phyloP scores from a whole-genome alignment of 1,140 invertebrate genomes.

The Drosophila erecta region DNA sequence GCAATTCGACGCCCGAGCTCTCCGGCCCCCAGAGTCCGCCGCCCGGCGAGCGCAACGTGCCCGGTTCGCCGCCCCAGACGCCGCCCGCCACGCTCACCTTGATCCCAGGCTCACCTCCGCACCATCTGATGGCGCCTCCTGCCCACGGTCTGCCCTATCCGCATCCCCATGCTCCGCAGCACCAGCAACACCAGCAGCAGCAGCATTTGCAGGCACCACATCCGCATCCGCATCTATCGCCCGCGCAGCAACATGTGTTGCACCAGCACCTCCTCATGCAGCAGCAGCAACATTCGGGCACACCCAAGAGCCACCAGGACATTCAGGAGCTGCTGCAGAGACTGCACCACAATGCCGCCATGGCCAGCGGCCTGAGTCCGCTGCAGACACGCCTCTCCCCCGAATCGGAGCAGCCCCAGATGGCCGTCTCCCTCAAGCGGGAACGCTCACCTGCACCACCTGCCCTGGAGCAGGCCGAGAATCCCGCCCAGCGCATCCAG shows the following conservation, averaged over 20 bases:
- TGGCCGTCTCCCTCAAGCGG: constrained; percentile 64
- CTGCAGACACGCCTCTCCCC: constrained; percentile 76
- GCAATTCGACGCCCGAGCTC: constrained; percentile 48
- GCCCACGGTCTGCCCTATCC: constrained; percentile 54
- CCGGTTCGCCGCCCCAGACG: constrained; percentile 77
- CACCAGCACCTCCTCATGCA: constrained; percentile 73
- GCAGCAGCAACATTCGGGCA: constrained; percentile 62
- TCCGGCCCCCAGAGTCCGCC: constrained; percentile 48
- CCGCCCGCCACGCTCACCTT: constrained; percentile 59
- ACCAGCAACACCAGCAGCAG: constrained; percentile 1
- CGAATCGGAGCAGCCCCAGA: constrained; percentile 47
- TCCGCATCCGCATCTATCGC: constrained; percentile 68
- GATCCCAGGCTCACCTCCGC: constrained; percentile 60
- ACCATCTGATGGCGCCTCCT: constrained; percentile 64
- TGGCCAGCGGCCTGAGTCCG: constrained; percentile 63
- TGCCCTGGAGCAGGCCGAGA: constrained; percentile 62
- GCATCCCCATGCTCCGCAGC: constrained; percentile 32
- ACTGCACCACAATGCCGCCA: constrained; percentile 71
- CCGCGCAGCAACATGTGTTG: constrained; percentile 73
- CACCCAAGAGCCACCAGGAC: constrained; percentile 72
- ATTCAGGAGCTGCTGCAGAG: constrained; percentile 79
- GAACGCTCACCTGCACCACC: constrained; percentile 71
- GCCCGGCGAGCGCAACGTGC: constrained; percentile 59
- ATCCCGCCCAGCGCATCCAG: constrained; percentile 79
- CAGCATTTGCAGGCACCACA: constrained; percentile 30